Conservation (phyloP, 2,113 vertebrate species). For the Peromyscus californicus region DNA sequence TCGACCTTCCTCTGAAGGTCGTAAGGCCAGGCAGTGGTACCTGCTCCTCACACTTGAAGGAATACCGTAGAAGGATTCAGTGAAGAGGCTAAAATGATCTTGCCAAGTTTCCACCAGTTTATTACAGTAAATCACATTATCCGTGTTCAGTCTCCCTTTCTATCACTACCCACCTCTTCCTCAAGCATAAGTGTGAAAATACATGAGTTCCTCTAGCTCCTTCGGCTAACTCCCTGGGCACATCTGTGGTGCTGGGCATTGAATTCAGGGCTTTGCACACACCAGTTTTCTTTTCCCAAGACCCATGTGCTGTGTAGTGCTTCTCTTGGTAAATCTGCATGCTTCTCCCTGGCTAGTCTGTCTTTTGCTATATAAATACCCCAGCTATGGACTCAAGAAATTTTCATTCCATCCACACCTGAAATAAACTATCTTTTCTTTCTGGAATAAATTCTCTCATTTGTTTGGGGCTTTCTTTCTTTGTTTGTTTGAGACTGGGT, state of each 20-base stretch:
- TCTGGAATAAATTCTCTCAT: conserved; percentile 1
- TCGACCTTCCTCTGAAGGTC: not conserved
- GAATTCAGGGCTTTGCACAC: too few relatives aligned
- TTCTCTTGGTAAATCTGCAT: not conserved
- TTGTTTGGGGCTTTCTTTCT: conserved; percentile 18
- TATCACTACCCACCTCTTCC: not conserved
- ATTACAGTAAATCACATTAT: not conserved
- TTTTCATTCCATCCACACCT: not conserved
- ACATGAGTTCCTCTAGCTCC: not conserved
- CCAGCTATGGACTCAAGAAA: not conserved
- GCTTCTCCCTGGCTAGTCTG: too few relatives aligned
- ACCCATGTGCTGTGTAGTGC: too few relatives aligned
- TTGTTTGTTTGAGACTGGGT: not conserved
- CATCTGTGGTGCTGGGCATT: not conserved
- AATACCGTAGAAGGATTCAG: not conserved
- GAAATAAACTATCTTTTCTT: not conserved
- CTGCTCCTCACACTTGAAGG: not conserved
- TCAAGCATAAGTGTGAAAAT: not conserved
- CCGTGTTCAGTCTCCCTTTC: not conserved
- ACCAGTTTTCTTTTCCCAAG: not conserved
- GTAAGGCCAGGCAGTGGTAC: not conserved
- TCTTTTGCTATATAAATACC: not conserved
- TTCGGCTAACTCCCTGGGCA: not conserved
- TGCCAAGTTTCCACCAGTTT: not conserved
- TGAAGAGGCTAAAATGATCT: not conserved